Percentiles rank a stretch among this genome's conserved stretches.
Evolutionary conservation across 2,888 invertebrate species (phyloP).

Genomic region (Cabera pusaria): DNA sequence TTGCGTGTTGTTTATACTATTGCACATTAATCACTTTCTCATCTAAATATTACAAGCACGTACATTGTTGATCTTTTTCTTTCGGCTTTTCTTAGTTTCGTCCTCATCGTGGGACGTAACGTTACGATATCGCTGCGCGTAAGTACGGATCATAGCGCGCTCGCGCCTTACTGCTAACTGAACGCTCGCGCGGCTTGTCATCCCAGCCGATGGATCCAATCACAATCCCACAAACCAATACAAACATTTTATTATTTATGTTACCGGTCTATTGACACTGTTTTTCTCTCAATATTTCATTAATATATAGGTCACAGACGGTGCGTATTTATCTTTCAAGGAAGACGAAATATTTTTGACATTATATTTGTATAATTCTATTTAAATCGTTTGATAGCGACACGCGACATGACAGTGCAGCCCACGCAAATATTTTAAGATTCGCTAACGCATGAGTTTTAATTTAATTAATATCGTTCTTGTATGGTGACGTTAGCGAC

Average conservation of each 20-base stretch:
- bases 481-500: too few relatives aligned
- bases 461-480: slow-evolving; percentile 20
- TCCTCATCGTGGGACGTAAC: slow-evolving; percentile 35
- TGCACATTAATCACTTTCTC: too few relatives aligned
- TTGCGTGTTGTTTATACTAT: too few relatives aligned
- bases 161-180: slow-evolving; percentile 53
- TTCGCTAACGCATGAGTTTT: slow-evolving; percentile 15
- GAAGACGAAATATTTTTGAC: slow-evolving; percentile 24
- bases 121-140: slow-evolving; percentile 42
- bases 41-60: slow-evolving; percentile 3
- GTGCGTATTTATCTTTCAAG: slow-evolving; percentile 8
- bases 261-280: slow-evolving; percentile 29
- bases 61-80: slow-evolving; percentile 41
- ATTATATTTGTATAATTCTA: slow-evolving; percentile 24
- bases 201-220: slow-evolving; percentile 43
- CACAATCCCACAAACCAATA: slow-evolving; percentile 37
- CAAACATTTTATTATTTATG: slow-evolving; percentile 30
- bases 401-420: slow-evolving; percentile 32
- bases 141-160: slow-evolving; percentile 50
- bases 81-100: slow-evolving; percentile 50
- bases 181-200: slow-evolving; percentile 49
- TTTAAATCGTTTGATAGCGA: slow-evolving; percentile 35
- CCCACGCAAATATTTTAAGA: slow-evolving; percentile 44
- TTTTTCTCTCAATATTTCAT: slow-evolving; percentile 16
- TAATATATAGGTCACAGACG: slow-evolving; percentile 22